Evolutionary conservation across 2,113 vertebrate genomes (phyloP).

Genomic region (Picathartes gymnocephalus): DNA sequence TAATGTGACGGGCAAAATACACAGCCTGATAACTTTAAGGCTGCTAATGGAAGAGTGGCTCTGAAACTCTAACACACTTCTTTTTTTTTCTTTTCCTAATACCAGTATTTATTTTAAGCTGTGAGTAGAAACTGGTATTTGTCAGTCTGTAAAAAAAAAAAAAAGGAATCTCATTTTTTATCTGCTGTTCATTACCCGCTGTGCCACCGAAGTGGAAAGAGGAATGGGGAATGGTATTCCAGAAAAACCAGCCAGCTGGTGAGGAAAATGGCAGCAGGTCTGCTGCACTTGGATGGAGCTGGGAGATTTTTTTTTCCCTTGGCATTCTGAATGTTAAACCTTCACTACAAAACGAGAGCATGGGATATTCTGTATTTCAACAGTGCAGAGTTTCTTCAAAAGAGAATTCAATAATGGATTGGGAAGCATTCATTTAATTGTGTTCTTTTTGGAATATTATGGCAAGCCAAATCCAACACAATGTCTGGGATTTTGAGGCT

Average conservation of each 20-base stretch:
- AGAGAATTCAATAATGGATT: neutral
- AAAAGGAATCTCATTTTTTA: neutral
- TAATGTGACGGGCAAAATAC: slow-evolving; percentile 29
- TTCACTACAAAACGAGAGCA: neutral
- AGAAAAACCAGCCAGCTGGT: neutral
- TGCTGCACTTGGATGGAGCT: neutral
- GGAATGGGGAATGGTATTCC: neutral
- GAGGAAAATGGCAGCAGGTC: neutral
- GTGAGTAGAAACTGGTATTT: neutral
- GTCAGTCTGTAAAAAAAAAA: neutral
- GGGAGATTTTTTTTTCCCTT: neutral
- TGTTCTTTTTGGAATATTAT: neutral
- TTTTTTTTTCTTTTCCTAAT: neutral
- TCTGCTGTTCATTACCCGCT: neutral
- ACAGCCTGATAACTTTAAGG: neutral
- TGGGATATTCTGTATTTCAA: neutral
- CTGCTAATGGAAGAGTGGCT: slow-evolving; percentile 8
- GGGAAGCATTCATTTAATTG: neutral
- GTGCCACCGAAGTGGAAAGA: neutral
- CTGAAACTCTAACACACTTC: neutral
- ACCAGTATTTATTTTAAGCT: slow-evolving; percentile 1
- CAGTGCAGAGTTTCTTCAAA: neutral
- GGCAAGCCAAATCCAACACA: neutral
- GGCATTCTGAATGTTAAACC: neutral
- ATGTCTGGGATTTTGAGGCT: neutral